phyloP scores from a whole-genome alignment of 2,113 vertebrate species.

The Grantiella picta region DNA sequence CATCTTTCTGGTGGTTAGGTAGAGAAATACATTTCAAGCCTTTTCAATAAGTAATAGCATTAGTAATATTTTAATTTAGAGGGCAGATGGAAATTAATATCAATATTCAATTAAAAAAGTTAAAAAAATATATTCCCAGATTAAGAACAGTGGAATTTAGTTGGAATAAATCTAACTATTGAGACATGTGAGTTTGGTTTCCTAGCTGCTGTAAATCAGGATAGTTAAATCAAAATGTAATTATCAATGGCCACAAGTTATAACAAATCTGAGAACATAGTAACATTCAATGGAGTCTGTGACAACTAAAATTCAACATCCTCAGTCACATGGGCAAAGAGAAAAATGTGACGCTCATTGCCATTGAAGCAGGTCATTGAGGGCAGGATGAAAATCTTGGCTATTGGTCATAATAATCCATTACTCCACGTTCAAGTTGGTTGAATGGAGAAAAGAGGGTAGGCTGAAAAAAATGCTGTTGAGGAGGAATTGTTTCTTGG shows the following conservation, averaged over 20 bases:
- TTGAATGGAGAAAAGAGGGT: not conserved
- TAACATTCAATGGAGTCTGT: not conserved
- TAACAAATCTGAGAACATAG: not conserved
- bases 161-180: not conserved
- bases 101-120: not conserved
- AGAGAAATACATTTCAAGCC: not conserved
- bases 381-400: not conserved
- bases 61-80: not conserved
- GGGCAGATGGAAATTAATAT: not conserved
- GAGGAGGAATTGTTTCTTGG: not conserved
- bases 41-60: not conserved
- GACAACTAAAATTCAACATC: not conserved
- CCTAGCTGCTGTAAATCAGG: not conserved
- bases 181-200: not conserved
- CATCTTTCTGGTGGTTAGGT: not conserved
- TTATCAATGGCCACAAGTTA: not conserved
- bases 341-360: not conserved
- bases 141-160: not conserved
- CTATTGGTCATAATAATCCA: not conserved
- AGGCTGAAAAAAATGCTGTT: not conserved
- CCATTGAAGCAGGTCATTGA: accelerated
- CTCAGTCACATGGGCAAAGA: not conserved
- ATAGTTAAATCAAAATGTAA: not conserved
- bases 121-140: not conserved
- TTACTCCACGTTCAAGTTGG: not conserved